These are phyloP conservation scores for Arctia plantaginis DNA, from an alignment of 2,888 invertebrate genomes.

Conservation along the genomic window DNA sequence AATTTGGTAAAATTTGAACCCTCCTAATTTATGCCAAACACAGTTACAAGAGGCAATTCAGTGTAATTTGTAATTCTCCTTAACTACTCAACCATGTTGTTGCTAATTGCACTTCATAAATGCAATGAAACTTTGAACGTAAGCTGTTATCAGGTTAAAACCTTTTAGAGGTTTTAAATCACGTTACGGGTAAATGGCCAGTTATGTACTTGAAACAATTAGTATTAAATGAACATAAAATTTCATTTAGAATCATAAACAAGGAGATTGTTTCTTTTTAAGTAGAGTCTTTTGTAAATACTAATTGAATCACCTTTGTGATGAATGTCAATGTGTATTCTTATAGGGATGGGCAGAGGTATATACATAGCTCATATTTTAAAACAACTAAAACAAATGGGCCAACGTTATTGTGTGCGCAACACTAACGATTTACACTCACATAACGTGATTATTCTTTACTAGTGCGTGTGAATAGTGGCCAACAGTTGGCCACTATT, in stretches of 20 bases:
- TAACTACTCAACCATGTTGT: constrained; percentile 6
- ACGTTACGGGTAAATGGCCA: background rate
- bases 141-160: background rate
- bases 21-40: constrained; percentile 18
- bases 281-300: background rate
- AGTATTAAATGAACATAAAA: background rate
- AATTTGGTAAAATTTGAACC: constrained; percentile 13
- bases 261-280: background rate
- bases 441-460: too few relatives aligned
- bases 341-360: too few relatives aligned
- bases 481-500: too few relatives aligned
- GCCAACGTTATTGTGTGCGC: too few relatives aligned
- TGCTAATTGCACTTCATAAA: constrained; percentile 12
- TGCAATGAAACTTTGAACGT: background rate
- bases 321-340: background rate
- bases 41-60: constrained; percentile 19
- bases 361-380: background rate
- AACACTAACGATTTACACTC: too few relatives aligned
- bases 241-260: background rate
- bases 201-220: background rate
- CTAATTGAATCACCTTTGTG: background rate
- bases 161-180: background rate
- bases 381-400: too few relatives aligned
- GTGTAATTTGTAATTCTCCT: constrained; percentile 23
- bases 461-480: too few relatives aligned